A percentile compares a stretch with the other conserved stretches of the same genome.
Evolutionary conservation across 2,888 invertebrate species (phyloP).

Genomic region (Corbicula japonica): DNA sequence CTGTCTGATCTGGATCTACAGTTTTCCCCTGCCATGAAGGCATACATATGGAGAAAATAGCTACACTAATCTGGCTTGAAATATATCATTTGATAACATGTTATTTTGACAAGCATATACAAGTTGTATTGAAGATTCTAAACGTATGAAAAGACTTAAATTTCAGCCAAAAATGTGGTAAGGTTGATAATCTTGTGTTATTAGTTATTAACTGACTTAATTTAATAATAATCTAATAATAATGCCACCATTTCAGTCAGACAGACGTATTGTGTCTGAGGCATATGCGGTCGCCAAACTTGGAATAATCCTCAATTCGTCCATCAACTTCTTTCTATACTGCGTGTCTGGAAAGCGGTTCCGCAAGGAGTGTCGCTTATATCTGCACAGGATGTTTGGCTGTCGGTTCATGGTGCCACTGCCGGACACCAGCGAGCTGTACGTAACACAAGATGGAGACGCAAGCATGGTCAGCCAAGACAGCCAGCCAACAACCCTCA

Average conservation of each 20-base stretch:
- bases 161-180: too few relatives aligned
- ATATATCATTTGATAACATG: too few relatives aligned
- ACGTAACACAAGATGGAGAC: slow-evolving; percentile 1
- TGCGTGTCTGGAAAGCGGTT: slow-evolving; percentile 77
- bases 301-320: slow-evolving; percentile 80
- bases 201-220: too few relatives aligned
- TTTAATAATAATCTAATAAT: too few relatives aligned
- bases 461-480: not conserved
- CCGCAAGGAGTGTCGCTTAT: slow-evolving; percentile 68
- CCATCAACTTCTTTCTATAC: slow-evolving; percentile 80
- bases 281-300: slow-evolving; percentile 75
- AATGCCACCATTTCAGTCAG: slow-evolving; percentile 59
- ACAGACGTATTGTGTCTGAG: slow-evolving; percentile 68
- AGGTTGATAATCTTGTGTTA: too few relatives aligned
- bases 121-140: too few relatives aligned
- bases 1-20: too few relatives aligned
- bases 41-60: too few relatives aligned
- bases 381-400: slow-evolving; percentile 31
- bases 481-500: not conserved
- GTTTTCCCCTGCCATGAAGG: too few relatives aligned
- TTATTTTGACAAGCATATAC: too few relatives aligned
- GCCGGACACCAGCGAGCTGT: slow-evolving; percentile 37
- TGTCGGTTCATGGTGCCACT: slow-evolving; percentile 40
- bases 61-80: too few relatives aligned
- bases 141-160: too few relatives aligned